Evolutionary conservation across 2,113 vertebrate species (phyloP).

Genomic region (Scomber japonicus): DNA sequence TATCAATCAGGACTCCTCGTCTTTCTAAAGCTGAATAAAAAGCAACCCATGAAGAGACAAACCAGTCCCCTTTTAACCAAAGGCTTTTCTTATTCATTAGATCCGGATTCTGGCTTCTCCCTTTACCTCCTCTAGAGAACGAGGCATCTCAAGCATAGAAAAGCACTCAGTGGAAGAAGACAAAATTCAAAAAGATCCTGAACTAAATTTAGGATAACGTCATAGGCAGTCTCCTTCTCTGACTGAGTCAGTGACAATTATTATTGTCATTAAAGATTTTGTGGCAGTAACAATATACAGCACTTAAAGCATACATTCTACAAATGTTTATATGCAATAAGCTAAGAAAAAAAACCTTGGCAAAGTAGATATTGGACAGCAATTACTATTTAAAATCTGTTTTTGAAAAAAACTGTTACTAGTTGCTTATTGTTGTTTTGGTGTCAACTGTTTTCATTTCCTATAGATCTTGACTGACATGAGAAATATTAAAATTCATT

Average conservation of each 20-base stretch:
- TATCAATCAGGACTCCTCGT: slow-evolving; percentile 83
- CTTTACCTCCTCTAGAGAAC: slow-evolving; percentile 67
- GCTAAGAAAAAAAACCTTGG: not conserved
- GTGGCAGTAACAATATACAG: not conserved
- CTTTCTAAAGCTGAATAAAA: slow-evolving; percentile 87
- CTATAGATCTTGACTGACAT: slow-evolving; percentile 10
- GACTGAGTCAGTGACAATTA: not conserved
- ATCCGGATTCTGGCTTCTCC: slow-evolving; percentile 80
- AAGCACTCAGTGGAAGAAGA: slow-evolving; percentile 64
- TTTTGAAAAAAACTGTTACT: not conserved
- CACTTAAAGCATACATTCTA: not conserved
- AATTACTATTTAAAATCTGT: not conserved
- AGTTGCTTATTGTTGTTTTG: slow-evolving; percentile 4
- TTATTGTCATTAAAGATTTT: not conserved
- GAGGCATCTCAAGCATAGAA: slow-evolving; percentile 73
- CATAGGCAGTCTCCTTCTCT: slow-evolving; percentile 3
- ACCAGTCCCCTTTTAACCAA: slow-evolving; percentile 84
- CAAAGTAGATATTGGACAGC: not conserved
- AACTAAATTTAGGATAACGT: slow-evolving; percentile 50
- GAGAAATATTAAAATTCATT: slow-evolving; percentile 4
- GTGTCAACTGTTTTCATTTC: slow-evolving; percentile 22
- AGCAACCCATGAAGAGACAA: slow-evolving; percentile 83
- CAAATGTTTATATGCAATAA: not conserved
- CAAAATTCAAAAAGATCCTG: slow-evolving; percentile 47
- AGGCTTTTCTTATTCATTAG: slow-evolving; percentile 86